These are phyloP conservation scores for Psephotus haematonotus DNA, from an alignment of 2,113 vertebrate genomes.

Conservation along the genomic window DNA sequence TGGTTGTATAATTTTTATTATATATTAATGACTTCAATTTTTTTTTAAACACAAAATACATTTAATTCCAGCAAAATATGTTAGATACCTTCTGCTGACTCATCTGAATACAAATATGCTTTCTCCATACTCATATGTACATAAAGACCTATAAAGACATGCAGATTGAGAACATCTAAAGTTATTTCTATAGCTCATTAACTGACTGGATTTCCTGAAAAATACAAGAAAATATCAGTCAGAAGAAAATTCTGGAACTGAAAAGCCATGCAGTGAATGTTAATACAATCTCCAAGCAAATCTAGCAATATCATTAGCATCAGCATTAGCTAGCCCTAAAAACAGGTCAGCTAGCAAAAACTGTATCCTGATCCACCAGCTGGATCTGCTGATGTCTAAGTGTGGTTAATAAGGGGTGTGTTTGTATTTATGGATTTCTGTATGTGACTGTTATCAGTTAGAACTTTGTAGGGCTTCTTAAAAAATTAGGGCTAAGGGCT, in stretches of 20 bases:
- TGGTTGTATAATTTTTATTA: background rate
- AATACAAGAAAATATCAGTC: background rate
- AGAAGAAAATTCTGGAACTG: background rate
- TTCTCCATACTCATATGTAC: background rate
- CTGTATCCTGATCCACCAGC: background rate
- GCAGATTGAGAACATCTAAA: background rate
- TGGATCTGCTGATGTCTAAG: background rate
- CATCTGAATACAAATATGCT: background rate
- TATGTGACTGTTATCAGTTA: background rate
- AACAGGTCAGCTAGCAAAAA: background rate
- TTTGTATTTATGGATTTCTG: background rate
- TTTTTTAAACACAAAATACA: background rate
- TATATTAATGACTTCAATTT: background rate
- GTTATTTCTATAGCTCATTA: background rate
- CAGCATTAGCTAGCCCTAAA: background rate
- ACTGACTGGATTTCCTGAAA: background rate
- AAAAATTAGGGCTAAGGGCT: background rate
- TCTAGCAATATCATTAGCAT: background rate
- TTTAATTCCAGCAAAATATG: background rate
- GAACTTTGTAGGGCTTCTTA: background rate
- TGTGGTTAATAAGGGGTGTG: background rate
- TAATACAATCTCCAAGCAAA: background rate
- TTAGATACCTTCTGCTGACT: background rate
- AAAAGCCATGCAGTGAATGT: background rate
- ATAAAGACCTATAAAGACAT: background rate